Conservation (phyloP, 2,888 invertebrate species). For the Augiades crinisus region DNA sequence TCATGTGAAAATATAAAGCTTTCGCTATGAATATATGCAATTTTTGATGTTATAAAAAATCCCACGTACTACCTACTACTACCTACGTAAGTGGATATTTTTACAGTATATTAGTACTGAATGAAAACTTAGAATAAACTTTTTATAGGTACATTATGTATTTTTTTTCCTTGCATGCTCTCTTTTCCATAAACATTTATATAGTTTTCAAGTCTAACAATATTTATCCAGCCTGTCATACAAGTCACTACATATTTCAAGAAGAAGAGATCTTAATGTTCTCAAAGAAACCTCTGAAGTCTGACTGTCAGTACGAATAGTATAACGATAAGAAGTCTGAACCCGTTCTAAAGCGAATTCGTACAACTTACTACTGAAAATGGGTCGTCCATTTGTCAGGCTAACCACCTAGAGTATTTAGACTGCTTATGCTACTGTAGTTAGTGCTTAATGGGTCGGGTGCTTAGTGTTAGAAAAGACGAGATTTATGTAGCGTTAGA, state of each 20-base stretch:
- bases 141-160: too few relatives aligned
- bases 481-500: conserved; percentile 33
- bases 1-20: too few relatives aligned
- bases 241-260: not conserved
- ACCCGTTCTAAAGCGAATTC: conserved; percentile 2
- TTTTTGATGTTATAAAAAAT: too few relatives aligned
- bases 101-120: too few relatives aligned
- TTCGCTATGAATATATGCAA: too few relatives aligned
- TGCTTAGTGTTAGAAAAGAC: conserved; percentile 32
- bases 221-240: not conserved
- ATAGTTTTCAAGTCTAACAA: too few relatives aligned
- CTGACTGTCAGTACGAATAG: not conserved
- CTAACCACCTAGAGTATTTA: conserved; percentile 27
- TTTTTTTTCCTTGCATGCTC: too few relatives aligned
- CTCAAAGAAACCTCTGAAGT: not conserved
- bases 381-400: conserved; percentile 23
- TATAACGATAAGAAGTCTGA: conserved; percentile 6
- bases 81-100: too few relatives aligned
- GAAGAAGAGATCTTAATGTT: not conserved
- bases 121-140: too few relatives aligned
- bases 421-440: conserved; percentile 35
- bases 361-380: conserved; percentile 15
- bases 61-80: too few relatives aligned
- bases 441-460: conserved; percentile 37
- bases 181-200: too few relatives aligned